Conservation (phyloP, 1,140 invertebrate species). For the Diplogasteroides magnus region DNA sequence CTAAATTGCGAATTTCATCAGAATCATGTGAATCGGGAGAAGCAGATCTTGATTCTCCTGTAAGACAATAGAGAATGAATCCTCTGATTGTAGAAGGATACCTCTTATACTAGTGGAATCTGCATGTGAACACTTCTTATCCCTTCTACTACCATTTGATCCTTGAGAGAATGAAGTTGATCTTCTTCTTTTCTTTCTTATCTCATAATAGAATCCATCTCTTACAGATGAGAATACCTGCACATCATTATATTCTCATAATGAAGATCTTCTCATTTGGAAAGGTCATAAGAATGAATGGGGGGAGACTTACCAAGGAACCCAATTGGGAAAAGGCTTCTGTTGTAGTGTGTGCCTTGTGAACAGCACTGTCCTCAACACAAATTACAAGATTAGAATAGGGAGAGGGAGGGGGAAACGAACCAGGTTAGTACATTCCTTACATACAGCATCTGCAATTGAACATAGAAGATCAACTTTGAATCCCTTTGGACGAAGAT, state of each 20-base stretch:
- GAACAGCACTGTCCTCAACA: conserved; percentile 42
- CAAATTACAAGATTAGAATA: conserved; percentile 2
- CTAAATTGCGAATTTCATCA: not conserved
- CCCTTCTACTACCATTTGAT: conserved; percentile 25
- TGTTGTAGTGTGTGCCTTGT: conserved; percentile 45
- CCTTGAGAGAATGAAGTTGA: conserved; percentile 47
- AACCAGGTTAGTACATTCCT: conserved; percentile 37
- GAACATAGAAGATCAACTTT: conserved; percentile 52
- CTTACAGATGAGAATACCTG: conserved; percentile 50
- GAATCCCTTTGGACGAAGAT: conserved; percentile 38
- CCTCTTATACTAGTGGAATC: not conserved
- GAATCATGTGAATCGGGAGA: not conserved
- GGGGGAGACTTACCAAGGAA: conserved; percentile 39
- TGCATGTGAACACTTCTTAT: conserved; percentile 1
- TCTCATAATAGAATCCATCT: conserved; percentile 51
- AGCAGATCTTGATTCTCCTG: not conserved
- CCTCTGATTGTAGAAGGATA: not conserved
- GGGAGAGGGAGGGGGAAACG: conserved; percentile 5
- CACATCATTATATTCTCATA: conserved; percentile 13
- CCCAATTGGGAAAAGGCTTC: conserved; percentile 53
- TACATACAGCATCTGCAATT: conserved; percentile 50
- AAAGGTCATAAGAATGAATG: conserved; percentile 10
- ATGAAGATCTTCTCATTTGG: conserved; percentile 6
- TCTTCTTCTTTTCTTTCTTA: conserved; percentile 38
- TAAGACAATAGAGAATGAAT: not conserved